These are phyloP conservation scores for Erythrolamprus reginae DNA, from an alignment of 2,113 vertebrate genomes.

Conservation along the genomic window DNA sequence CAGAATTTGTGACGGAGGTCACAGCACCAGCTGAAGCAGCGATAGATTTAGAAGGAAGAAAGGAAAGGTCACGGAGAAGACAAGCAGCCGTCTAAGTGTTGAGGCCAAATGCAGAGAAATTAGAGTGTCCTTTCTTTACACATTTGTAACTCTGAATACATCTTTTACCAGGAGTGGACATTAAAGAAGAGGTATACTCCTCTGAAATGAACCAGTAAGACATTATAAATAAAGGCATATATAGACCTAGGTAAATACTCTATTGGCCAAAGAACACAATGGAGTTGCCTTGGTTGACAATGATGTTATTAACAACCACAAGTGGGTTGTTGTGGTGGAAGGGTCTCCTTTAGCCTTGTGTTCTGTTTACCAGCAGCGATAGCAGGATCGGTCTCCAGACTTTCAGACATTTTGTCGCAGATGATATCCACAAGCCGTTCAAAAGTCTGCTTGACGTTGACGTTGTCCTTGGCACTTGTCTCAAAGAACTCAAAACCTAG, in stretches of 20 bases:
- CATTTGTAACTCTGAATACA: conserved; percentile 31
- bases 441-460: conserved; percentile 97
- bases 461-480: conserved; percentile 95
- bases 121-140: conserved; percentile 51
- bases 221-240: conserved; percentile 67
- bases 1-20: conserved; percentile 35
- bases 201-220: conserved; percentile 53
- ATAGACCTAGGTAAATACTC: conserved; percentile 67
- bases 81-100: conserved; percentile 52
- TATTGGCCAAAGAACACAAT: conserved; percentile 63
- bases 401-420: conserved; percentile 97
- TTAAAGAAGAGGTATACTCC: conserved; percentile 51
- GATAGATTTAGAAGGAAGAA: conserved; percentile 19
- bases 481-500: conserved; percentile 97
- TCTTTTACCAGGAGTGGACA: conserved; percentile 36
- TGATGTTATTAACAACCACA: conserved; percentile 85
- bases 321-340: conserved; percentile 83
- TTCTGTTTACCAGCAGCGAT: conserved; percentile 82
- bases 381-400: conserved; percentile 83
- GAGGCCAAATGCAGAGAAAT: conserved; percentile 50
- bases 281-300: conserved; percentile 43
- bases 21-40: conserved; percentile 52
- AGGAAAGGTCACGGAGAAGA: conserved; percentile 37
- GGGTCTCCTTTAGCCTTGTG: conserved; percentile 86
- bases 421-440: conserved; percentile 95